phyloP scores from a whole-genome alignment of 2,113 vertebrate species.

The Neoarius graeffei region DNA sequence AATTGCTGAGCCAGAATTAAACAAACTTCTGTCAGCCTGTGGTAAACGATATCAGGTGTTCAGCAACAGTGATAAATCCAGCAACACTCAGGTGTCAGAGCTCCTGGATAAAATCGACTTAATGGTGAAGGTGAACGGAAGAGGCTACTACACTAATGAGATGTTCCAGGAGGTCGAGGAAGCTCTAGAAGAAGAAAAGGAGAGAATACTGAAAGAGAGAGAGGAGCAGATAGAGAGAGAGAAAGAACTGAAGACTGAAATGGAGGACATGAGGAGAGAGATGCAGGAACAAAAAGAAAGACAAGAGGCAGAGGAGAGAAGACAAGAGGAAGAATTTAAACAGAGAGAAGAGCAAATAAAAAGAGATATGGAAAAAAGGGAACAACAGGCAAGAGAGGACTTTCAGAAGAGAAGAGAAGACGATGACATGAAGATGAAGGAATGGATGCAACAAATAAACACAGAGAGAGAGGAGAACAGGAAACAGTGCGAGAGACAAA shows the following conservation, averaged over 20 bases:
- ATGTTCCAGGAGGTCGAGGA: constrained; percentile 54
- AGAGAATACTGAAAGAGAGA: constrained; percentile 1
- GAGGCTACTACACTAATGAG: constrained; percentile 53
- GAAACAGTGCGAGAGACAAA: no score
- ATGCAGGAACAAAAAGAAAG: background rate
- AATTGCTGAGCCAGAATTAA: constrained; percentile 8
- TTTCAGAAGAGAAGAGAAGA: background rate
- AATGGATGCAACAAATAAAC: no score
- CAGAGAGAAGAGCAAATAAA: background rate
- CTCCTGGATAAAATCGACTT: constrained; percentile 59
- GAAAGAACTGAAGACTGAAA: constrained; percentile 47
- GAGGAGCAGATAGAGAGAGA: constrained; percentile 5
- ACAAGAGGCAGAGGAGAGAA: constrained; percentile 26
- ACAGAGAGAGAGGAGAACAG: no score
- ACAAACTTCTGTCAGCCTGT: constrained; percentile 29
- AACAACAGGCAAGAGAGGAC: background rate
- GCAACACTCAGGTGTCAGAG: constrained; percentile 41
- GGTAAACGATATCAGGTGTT: constrained; percentile 56
- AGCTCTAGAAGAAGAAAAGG: background rate
- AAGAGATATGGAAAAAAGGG: background rate
- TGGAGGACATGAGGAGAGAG: constrained; percentile 70
- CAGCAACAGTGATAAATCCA: constrained; percentile 56
- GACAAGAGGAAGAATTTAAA: background rate
- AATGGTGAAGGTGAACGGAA: constrained; percentile 46
- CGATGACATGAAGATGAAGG: no score